Conservation (phyloP, 2,113 vertebrate genomes). For the Nettapus auritus region DNA sequence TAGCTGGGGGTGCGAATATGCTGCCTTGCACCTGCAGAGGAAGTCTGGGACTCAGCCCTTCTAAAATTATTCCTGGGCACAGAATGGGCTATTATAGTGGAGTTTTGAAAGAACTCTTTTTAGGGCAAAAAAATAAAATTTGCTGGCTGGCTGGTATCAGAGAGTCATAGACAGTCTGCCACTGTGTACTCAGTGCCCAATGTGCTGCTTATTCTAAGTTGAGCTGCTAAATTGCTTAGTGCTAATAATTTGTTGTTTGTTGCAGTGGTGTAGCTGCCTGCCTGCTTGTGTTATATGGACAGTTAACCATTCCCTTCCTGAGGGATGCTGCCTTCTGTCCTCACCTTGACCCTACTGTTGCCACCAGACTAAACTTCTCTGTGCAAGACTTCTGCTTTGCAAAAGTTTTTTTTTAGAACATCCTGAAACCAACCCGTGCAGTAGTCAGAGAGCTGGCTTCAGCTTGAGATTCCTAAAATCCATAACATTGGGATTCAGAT, state of each 20-base stretch:
- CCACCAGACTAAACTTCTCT: neutral
- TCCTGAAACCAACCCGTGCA: neutral
- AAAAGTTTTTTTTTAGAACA: neutral
- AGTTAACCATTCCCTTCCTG: neutral
- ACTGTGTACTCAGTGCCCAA: constrained; percentile 69
- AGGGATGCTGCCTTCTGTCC: neutral
- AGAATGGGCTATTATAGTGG: constrained; percentile 45
- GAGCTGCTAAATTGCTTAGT: constrained; percentile 62
- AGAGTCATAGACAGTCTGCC: constrained; percentile 71
- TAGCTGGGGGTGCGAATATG: constrained; percentile 3
- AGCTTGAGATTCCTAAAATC: neutral
- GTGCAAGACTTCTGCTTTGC: neutral
- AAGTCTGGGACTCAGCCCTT: constrained; percentile 43
- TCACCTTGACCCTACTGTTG: neutral
- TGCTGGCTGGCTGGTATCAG: constrained; percentile 54
- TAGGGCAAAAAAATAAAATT: constrained; percentile 67
- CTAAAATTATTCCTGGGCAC: constrained; percentile 58
- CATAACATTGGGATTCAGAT: constrained; percentile 13
- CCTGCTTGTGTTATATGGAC: neutral
- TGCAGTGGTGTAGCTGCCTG: constrained; percentile 10
- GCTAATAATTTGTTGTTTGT: constrained; percentile 67
- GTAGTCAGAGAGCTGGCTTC: constrained; percentile 29
- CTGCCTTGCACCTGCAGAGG: constrained; percentile 33
- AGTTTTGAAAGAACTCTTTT: constrained; percentile 71
- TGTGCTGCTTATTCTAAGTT: constrained; percentile 67